Percentiles rank a stretch among this genome's conserved stretches.
These are phyloP conservation scores for Sarcophaga caerulescens DNA, from an alignment of 2,888 invertebrate species.

Conservation along the genomic window DNA sequence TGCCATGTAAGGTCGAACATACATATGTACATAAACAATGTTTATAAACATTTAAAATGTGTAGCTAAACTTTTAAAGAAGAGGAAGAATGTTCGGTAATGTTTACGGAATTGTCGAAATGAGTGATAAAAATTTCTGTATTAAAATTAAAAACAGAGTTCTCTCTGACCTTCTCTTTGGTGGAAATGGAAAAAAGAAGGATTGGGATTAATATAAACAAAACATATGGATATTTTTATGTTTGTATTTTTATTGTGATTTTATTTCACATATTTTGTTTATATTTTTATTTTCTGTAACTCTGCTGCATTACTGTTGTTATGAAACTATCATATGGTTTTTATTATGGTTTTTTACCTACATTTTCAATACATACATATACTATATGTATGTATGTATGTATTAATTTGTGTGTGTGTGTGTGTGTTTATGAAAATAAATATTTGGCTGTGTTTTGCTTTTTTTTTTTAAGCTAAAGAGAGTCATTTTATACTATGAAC, in stretches of 20 bases:
- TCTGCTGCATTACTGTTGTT: slow-evolving; percentile 25
- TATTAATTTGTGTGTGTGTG: background rate
- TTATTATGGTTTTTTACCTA: slow-evolving; percentile 30
- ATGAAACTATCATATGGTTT: slow-evolving; percentile 56
- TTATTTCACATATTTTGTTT: background rate
- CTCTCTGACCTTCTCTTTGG: too few species aligned
- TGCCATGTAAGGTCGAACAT: too few species aligned
- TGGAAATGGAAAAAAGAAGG: too few species aligned
- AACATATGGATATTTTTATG: background rate
- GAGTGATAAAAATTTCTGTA: too few species aligned
- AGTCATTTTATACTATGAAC: background rate
- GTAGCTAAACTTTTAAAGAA: too few species aligned
- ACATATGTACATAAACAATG: too few species aligned
- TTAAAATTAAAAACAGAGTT: too few species aligned
- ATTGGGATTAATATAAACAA: background rate
- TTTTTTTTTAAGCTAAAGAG: background rate
- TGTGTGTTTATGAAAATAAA: background rate
- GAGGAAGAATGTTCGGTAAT: too few species aligned
- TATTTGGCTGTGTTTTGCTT: background rate
- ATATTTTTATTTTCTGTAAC: background rate
- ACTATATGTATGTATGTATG: background rate
- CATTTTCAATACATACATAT: too few species aligned
- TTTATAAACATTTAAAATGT: too few species aligned
- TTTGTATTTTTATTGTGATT: slow-evolving; percentile 38
- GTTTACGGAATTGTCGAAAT: too few species aligned